phyloP scores from a whole-genome alignment of 1,140 invertebrate species.

The Eciton burchellii region DNA sequence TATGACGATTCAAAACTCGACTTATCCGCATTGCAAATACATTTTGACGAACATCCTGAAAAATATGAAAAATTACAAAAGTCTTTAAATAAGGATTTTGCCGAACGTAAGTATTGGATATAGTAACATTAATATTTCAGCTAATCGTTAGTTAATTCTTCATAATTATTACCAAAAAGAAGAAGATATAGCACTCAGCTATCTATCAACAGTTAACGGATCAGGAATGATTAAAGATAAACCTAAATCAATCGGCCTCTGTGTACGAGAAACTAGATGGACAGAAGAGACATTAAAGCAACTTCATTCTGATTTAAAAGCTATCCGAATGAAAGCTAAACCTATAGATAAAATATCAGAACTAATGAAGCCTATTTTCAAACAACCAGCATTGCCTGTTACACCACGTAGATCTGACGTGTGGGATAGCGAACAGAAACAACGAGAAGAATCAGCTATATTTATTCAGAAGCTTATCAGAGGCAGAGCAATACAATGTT shows the following conservation, averaged over 20 bases:
- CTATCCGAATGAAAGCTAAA: slow-evolving; percentile 65
- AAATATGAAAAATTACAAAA: slow-evolving; percentile 75
- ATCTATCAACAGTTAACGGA: slow-evolving; percentile 74
- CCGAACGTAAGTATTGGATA: slow-evolving; percentile 48
- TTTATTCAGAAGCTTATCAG: slow-evolving; percentile 89
- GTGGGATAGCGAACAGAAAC: slow-evolving; percentile 78
- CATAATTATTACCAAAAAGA: slow-evolving; percentile 68
- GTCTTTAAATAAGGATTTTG: slow-evolving; percentile 26
- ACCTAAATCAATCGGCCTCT: slow-evolving; percentile 81
- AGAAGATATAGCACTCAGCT: slow-evolving; percentile 77
- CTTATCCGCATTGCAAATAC: slow-evolving; percentile 84
- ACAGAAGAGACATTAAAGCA: slow-evolving; percentile 87
- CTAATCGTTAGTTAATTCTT: background rate
- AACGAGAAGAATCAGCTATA: slow-evolving; percentile 86
- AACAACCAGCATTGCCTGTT: slow-evolving; percentile 81
- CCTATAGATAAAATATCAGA: slow-evolving; percentile 24
- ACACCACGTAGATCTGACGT: slow-evolving; percentile 84
- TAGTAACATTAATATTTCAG: background rate
- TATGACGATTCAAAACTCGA: slow-evolving; percentile 85
- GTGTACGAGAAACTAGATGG: slow-evolving; percentile 88
- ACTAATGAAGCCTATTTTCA: slow-evolving; percentile 76
- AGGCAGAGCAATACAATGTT: slow-evolving; percentile 89
- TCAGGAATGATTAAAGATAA: slow-evolving; percentile 70
- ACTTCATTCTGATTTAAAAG: slow-evolving; percentile 87
- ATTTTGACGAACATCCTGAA: slow-evolving; percentile 79